phyloP scores from a whole-genome alignment of 35 echinoderm and acorn worm species.

The Acanthaster planci region DNA sequence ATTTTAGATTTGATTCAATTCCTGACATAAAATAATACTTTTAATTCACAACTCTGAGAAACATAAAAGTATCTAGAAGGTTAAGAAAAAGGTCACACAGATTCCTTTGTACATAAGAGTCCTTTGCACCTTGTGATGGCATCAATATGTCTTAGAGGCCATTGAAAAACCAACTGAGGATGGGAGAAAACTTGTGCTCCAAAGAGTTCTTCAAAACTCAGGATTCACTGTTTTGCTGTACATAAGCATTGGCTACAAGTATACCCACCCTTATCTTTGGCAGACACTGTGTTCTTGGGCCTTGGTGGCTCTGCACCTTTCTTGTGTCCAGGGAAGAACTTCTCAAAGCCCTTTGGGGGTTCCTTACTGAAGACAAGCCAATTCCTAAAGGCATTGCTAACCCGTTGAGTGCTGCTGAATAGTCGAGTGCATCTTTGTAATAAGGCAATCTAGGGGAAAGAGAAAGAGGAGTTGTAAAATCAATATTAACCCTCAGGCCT shows the following conservation, averaged over 20 bases:
- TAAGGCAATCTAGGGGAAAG: background rate
- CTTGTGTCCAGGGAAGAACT: constrained; percentile 78
- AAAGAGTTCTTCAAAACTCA: background rate
- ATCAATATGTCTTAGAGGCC: too few species aligned
- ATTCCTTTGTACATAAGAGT: too few species aligned
- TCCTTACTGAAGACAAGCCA: constrained; percentile 54
- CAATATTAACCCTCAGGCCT: too few species aligned
- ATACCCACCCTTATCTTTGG: constrained; percentile 15
- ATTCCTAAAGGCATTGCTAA: background rate
- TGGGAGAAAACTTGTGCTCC: background rate
- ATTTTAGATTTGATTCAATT: too few species aligned
- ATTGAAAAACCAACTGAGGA: background rate
- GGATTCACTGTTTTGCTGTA: background rate
- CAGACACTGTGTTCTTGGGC: constrained; percentile 34
- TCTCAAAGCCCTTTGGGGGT: constrained; percentile 97
- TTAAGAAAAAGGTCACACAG: too few species aligned
- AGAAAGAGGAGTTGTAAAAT: background rate
- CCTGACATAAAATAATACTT: too few species aligned
- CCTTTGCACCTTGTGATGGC: too few species aligned
- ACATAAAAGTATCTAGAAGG: too few species aligned
- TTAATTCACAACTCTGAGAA: too few species aligned
- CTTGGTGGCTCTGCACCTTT: constrained; percentile 37
- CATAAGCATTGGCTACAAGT: background rate
- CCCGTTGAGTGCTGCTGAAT: background rate
- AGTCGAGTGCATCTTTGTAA: background rate